phyloP scores from a whole-genome alignment of 2,113 vertebrate species.

The Hippocampus barbouri region DNA sequence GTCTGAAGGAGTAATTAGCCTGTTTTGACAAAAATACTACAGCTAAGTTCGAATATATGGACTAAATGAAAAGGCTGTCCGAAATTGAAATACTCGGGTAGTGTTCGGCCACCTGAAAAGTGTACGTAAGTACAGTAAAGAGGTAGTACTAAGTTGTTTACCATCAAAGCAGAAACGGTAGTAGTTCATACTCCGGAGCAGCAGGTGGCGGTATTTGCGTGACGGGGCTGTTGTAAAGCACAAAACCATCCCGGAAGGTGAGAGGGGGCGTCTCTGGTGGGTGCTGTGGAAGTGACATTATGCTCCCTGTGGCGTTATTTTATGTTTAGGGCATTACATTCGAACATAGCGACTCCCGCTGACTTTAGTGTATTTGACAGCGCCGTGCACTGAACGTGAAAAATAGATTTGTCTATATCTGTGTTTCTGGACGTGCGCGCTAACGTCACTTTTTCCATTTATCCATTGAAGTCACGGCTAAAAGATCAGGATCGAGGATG shows the following conservation, averaged over 20 bases:
- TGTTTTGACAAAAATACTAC: background rate
- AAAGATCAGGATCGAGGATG: constrained; percentile 32
- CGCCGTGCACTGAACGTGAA: background rate
- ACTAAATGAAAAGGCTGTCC: no score
- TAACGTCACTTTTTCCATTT: background rate
- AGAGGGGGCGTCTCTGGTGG: background rate
- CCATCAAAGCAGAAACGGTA: background rate
- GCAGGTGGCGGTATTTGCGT: background rate
- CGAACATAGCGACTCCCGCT: no score
- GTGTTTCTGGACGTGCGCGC: background rate
- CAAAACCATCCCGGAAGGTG: background rate
- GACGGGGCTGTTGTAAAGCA: background rate
- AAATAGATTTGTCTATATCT: background rate
- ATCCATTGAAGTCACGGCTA: background rate
- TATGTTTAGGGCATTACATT: background rate
- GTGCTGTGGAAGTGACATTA: background rate
- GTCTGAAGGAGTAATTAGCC: no score
- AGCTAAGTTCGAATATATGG: background rate
- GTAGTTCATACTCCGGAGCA: background rate
- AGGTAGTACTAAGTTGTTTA: background rate
- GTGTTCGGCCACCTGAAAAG: background rate
- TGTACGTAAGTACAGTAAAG: no score
- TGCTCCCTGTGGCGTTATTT: background rate
- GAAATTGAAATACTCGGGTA: no score
- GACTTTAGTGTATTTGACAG: background rate